These are phyloP conservation scores for Pemphredon lugubris DNA, from an alignment of 2,888 invertebrate genomes.

Conservation along the genomic window DNA sequence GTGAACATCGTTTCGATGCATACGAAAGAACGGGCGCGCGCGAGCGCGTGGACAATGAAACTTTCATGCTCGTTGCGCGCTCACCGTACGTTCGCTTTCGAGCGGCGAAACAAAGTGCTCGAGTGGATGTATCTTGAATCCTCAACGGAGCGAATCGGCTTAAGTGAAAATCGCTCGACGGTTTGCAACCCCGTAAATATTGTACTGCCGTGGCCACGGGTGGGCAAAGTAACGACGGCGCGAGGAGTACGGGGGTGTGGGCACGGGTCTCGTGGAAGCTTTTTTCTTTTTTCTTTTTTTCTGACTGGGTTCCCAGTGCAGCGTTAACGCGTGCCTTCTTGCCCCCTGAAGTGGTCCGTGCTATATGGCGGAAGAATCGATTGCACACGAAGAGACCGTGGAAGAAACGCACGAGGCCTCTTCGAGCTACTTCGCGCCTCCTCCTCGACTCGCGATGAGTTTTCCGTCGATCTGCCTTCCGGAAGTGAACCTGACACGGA, in stretches of 20 bases:
- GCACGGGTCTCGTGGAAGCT: background rate
- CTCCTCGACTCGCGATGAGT: slow-evolving; percentile 23
- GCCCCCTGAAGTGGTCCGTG: slow-evolving; percentile 69
- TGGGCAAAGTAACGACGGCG: slow-evolving; percentile 42
- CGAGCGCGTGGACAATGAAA: slow-evolving; percentile 26
- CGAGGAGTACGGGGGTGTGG: slow-evolving; percentile 37
- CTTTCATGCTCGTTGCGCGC: slow-evolving; percentile 13
- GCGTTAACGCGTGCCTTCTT: slow-evolving; percentile 71
- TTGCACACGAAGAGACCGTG: slow-evolving; percentile 69
- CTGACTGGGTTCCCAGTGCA: slow-evolving; percentile 46
- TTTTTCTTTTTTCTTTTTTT: slow-evolving; percentile 16
- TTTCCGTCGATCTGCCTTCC: slow-evolving; percentile 44
- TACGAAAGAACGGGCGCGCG: background rate
- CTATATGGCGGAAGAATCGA: slow-evolving; percentile 76
- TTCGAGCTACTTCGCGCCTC: slow-evolving; percentile 47
- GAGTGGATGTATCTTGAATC: slow-evolving; percentile 56
- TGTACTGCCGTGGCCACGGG: slow-evolving; percentile 67
- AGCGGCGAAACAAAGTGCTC: slow-evolving; percentile 47
- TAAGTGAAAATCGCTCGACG: slow-evolving; percentile 65
- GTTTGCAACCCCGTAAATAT: slow-evolving; percentile 72
- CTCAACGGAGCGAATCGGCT: slow-evolving; percentile 55
- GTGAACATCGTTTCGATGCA: background rate
- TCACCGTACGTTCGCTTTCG: slow-evolving; percentile 30
- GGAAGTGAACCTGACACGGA: background rate
- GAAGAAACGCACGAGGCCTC: slow-evolving; percentile 65